Conservation (phyloP, 2,797 vertebrate species). For the Siniperca scherzeri region DNA sequence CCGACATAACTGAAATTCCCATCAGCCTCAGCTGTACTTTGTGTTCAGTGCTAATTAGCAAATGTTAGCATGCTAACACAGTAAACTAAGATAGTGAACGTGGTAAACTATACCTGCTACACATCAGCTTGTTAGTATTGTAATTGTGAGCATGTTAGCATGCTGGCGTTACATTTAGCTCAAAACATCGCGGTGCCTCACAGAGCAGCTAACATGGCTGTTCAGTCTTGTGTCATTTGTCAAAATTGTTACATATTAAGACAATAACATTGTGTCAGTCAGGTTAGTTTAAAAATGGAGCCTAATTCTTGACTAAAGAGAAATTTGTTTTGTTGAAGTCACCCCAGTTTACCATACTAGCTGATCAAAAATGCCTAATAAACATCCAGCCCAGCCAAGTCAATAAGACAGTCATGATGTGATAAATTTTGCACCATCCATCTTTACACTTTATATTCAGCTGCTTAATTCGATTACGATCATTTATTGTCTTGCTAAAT, state of each 20-base stretch:
- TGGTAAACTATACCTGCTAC: background rate
- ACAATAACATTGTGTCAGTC: background rate
- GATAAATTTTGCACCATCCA: background rate
- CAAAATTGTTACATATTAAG: background rate
- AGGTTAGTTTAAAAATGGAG: background rate
- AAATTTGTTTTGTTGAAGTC: background rate
- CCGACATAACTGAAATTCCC: background rate
- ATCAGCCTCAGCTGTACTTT: background rate
- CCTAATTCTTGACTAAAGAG: background rate
- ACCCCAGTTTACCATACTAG: background rate
- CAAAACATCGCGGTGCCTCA: background rate
- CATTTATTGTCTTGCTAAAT: slow-evolving; percentile 9
- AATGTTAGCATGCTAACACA: background rate
- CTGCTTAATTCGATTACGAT: background rate
- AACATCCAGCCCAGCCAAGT: background rate
- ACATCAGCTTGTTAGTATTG: background rate
- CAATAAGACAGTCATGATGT: background rate
- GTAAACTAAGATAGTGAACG: background rate
- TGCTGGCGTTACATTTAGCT: background rate
- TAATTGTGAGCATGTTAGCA: background rate
- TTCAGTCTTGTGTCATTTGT: background rate
- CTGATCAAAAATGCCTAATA: background rate
- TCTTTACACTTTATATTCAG: slow-evolving; percentile 3
- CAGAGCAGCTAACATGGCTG: background rate
- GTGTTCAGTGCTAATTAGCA: background rate